These are phyloP conservation scores for Drosophila obscura DNA, from an alignment of 1,140 invertebrate species.

Conservation along the genomic window DNA sequence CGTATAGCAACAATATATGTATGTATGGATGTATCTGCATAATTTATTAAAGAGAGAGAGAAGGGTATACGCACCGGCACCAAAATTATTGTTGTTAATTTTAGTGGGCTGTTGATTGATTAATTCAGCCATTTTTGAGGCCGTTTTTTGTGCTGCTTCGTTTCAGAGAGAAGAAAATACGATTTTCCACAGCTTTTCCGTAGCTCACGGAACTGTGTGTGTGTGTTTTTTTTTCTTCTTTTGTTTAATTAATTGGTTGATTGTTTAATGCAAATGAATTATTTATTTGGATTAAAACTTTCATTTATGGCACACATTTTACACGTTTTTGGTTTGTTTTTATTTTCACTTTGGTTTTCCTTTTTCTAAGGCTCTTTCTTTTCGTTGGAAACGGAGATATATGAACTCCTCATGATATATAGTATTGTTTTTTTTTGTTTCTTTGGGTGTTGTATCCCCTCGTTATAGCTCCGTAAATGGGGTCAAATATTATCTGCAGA, in stretches of 20 bases:
- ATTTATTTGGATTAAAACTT: constrained; percentile 29
- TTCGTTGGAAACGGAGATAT: constrained; percentile 14
- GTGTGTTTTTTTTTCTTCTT: constrained; percentile 2
- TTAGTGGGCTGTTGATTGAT: constrained; percentile 74
- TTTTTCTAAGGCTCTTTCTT: constrained; percentile 32
- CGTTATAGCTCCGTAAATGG: constrained; percentile 47
- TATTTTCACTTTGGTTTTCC: constrained; percentile 11
- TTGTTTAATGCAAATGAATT: constrained; percentile 20
- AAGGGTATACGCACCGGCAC: constrained; percentile 69
- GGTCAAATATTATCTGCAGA: constrained; percentile 77
- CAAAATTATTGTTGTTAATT: constrained; percentile 80
- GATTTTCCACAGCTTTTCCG: too few species aligned
- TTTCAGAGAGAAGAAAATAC: constrained; percentile 10
- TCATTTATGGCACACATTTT: constrained; percentile 68
- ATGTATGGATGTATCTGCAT: constrained; percentile 10
- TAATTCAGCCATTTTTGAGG: constrained; percentile 74
- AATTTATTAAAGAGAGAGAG: constrained; percentile 15
- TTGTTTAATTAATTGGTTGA: constrained; percentile 12
- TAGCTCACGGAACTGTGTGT: too few species aligned
- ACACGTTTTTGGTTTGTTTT: constrained; percentile 30
- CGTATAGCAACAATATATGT: constrained; percentile 7
- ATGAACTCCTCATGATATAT: constrained; percentile 11
- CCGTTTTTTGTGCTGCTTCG: constrained; percentile 40
- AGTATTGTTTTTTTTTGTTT: constrained; percentile 29
- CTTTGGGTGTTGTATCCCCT: not conserved